Conservation (phyloP, 2,113 vertebrate species). For the Dipodomys merriami region DNA sequence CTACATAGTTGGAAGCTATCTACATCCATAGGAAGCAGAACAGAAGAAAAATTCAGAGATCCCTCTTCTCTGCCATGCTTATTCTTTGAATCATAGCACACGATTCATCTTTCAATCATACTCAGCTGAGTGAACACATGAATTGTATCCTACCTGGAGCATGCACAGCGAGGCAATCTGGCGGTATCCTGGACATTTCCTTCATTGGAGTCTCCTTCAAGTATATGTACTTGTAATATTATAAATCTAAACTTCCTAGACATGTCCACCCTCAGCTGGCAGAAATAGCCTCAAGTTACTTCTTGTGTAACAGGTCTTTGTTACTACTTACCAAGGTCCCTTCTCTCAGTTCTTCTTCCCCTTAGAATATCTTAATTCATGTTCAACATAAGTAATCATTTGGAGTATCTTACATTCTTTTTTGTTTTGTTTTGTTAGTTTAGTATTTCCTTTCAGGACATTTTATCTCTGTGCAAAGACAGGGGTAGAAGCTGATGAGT, state of each 20-base stretch:
- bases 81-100: background rate
- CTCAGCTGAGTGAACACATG: background rate
- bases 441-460: slow-evolving; percentile 96
- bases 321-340: background rate
- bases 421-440: slow-evolving; percentile 84
- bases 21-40: background rate
- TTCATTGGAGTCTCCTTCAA: slow-evolving; percentile 28
- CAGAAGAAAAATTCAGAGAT: background rate
- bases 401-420: background rate
- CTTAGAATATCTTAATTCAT: background rate
- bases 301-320: background rate
- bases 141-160: background rate
- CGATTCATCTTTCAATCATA: background rate
- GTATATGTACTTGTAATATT: background rate
- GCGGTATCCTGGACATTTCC: background rate
- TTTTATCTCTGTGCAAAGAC: slow-evolving; percentile 97
- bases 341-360: background rate
- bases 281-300: background rate
- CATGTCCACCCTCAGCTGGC: background rate
- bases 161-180: background rate
- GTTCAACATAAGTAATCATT: background rate
- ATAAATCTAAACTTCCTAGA: background rate
- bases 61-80: background rate
- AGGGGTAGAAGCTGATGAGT: slow-evolving; percentile 96
- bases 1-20: background rate